Evolutionary conservation across 2,888 invertebrate species (phyloP).

Genomic region (Loripinus fragilis): DNA sequence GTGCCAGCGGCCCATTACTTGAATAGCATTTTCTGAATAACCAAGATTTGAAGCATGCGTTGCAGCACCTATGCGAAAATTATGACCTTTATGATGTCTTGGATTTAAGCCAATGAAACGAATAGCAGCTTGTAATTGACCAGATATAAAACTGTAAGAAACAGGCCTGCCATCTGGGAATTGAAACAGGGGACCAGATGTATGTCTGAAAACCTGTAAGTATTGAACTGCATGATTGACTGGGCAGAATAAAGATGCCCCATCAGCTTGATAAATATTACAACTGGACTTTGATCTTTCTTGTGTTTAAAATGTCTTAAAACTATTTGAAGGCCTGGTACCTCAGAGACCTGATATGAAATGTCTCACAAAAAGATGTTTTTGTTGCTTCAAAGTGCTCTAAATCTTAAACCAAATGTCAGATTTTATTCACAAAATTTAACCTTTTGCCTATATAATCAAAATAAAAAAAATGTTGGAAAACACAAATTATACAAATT

Average conservation of each 20-base stretch:
- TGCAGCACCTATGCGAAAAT: slow-evolving; percentile 13
- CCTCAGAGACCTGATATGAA: background rate
- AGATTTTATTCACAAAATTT: too few relatives aligned
- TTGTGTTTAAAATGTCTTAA: slow-evolving; percentile 23
- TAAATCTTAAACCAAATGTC: too few relatives aligned
- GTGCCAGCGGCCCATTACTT: slow-evolving; percentile 9
- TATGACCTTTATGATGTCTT: slow-evolving; percentile 9
- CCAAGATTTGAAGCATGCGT: slow-evolving; percentile 7
- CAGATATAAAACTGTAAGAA: background rate
- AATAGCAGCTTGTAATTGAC: background rate
- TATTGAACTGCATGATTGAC: background rate
- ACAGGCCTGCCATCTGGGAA: background rate
- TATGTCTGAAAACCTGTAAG: background rate
- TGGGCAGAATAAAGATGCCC: background rate
- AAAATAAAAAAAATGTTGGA: too few relatives aligned
- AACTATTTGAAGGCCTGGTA: background rate
- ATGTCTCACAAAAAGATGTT: too few relatives aligned
- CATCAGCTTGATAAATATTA: background rate
- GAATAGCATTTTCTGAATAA: slow-evolving; percentile 13
- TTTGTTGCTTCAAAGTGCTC: too few relatives aligned
- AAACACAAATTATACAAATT: too few relatives aligned
- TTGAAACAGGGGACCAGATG: background rate
- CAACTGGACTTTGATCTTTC: slow-evolving; percentile 10
- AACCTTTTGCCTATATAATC: too few relatives aligned
- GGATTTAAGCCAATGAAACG: slow-evolving; percentile 15